Evolutionary conservation across 2,888 invertebrate species (phyloP), one percentile per base, ranked within the genome.

Genomic region (Busseola fusca): DNA sequence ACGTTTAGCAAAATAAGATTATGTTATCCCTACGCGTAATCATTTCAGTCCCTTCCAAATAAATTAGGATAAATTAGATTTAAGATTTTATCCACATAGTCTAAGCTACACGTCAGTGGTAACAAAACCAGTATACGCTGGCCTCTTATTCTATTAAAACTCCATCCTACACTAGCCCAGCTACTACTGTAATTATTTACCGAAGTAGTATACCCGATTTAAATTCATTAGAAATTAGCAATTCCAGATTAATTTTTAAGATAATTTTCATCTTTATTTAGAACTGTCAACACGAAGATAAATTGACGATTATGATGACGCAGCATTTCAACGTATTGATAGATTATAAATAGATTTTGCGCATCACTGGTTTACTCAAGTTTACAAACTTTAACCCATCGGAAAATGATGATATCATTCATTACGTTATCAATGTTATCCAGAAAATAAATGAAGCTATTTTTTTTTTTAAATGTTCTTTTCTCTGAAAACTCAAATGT

Each of bases 291-390:
- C 59, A 37, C 50, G 18, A 59, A 70, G 72, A 84, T 83, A 80
- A 74, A 80, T 67, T 69, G 69, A 71, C 42, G 30, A 66, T 83
- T 66, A 72, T 84, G 82, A 72, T 84, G 82, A 84, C 72, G 75
- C 78, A 81, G 81, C 82, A 57, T 30, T 12, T 7, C 9, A 59
- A 62, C 37, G 67, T 75, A 83, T 77, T 76, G 72, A 62, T 68
- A 74, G 69, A 82, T 82, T 79, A 76, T 68, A 75, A 75, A 84
- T 84, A 80, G 77, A 84, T 84, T 82, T 81, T 64, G 60, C 76
- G 72, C 72, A 72, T 84, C 84, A 81, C 52, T 77, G 60, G 40
- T 69, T 62, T 65, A 69, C 40, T 74, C 60, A 64, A 78, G 40
- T 72, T 77, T 57, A 65, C 58, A 70, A 76, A 77, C 65, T 76